Conservation (phyloP, 2,113 vertebrate species). For the Brachionichthys hirsutus region DNA sequence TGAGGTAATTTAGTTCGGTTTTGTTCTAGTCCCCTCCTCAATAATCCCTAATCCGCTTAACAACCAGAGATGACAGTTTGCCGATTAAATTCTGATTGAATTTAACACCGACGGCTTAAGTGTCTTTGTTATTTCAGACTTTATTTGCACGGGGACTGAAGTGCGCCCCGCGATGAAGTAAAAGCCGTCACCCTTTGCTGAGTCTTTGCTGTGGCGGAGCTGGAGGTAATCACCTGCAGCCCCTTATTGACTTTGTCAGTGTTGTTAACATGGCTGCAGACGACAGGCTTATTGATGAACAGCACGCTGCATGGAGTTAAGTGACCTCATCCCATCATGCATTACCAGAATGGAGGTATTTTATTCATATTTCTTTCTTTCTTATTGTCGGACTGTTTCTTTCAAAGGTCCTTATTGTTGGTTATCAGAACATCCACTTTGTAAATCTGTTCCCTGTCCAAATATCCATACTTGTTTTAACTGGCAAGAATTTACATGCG, state of each 20-base stretch:
- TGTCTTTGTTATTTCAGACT: constrained; percentile 40
- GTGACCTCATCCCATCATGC: constrained; percentile 2
- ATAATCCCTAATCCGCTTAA: constrained; percentile 58
- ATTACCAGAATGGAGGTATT: neutral
- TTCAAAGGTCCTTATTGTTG: too few relatives aligned
- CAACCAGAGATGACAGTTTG: constrained; percentile 49
- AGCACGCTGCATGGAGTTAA: neutral
- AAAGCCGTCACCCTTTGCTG: constrained; percentile 22
- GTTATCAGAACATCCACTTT: too few relatives aligned
- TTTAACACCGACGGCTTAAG: constrained; percentile 40
- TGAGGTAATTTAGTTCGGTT: constrained; percentile 30
- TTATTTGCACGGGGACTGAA: constrained; percentile 59
- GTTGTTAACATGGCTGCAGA: constrained; percentile 11
- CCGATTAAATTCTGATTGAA: constrained; percentile 70
- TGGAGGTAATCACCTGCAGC: constrained; percentile 33
- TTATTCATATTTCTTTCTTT: neutral
- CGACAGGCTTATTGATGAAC: neutral
- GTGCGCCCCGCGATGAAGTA: constrained; percentile 11
- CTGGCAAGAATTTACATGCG: too few relatives aligned
- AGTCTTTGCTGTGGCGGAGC: constrained; percentile 1
- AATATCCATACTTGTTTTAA: too few relatives aligned
- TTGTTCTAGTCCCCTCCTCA: constrained; percentile 30
- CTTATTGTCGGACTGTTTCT: too few relatives aligned
- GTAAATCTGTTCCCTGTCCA: too few relatives aligned
- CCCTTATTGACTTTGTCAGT: constrained; percentile 33